Evolutionary conservation across 2,113 vertebrate genomes (phyloP).

Genomic region (Scomber scombrus): DNA sequence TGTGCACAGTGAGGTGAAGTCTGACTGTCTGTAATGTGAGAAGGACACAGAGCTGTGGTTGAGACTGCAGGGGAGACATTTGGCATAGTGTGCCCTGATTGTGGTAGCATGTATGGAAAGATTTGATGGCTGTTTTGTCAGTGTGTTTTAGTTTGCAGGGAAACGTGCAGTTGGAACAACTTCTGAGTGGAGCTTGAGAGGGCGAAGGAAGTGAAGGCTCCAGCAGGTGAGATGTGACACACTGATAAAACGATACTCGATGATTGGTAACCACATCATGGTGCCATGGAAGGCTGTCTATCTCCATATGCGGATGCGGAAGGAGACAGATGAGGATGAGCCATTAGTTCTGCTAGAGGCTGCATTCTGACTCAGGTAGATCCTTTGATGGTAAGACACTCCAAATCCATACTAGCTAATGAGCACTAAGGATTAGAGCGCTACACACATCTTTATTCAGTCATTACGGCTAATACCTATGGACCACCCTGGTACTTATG

Average conservation of each 20-base stretch:
- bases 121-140: conserved; percentile 41
- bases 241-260: conserved; percentile 54
- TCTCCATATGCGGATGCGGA: conserved; percentile 11
- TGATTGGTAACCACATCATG: conserved; percentile 42
- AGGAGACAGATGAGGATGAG: conserved; percentile 40
- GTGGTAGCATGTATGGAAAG: conserved; percentile 31
- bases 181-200: conserved; percentile 41
- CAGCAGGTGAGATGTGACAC: conserved; percentile 64
- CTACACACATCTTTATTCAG: conserved; percentile 65
- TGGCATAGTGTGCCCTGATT: conserved; percentile 26
- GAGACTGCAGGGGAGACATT: conserved; percentile 46
- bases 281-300: conserved; percentile 40
- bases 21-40: conserved; percentile 58
- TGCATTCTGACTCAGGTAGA: conserved; percentile 51
- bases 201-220: conserved; percentile 35
- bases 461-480: conserved; percentile 78
- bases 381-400: conserved; percentile 54
- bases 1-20: conserved; percentile 37
- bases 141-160: conserved; percentile 42
- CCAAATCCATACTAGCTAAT: conserved; percentile 64
- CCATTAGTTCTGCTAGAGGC: conserved; percentile 56
- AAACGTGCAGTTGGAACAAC: conserved; percentile 43
- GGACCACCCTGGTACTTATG: conserved; percentile 71
- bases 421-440: conserved; percentile 59
- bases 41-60: conserved; percentile 49